Evolutionary conservation across 1,140 invertebrate genomes (phyloP).

Genomic region (Ceratina australensis): DNA sequence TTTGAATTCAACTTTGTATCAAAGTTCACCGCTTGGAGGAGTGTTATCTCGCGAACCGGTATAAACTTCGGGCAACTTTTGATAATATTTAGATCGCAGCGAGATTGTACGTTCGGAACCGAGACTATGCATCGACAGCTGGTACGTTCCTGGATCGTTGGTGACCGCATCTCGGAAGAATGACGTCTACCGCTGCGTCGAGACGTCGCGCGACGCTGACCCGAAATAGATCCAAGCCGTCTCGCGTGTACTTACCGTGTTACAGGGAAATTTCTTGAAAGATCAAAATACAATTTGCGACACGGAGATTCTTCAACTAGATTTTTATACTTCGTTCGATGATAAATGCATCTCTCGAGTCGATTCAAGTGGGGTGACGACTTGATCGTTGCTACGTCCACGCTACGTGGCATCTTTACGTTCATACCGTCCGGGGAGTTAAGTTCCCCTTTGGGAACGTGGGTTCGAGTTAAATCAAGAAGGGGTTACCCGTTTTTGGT

Average conservation of each 20-base stretch:
- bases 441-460: background rate
- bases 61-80: background rate
- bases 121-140: slow-evolving; percentile 37
- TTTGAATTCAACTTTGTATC: no score
- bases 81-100: slow-evolving; percentile 3
- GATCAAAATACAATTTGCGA: no score
- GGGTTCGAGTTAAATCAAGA: background rate
- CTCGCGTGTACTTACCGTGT: slow-evolving; percentile 9
- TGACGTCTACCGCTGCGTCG: slow-evolving; percentile 74
- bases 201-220: slow-evolving; percentile 71
- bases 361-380: no score
- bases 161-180: slow-evolving; percentile 68
- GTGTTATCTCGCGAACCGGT: background rate
- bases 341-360: no score
- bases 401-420: no score
- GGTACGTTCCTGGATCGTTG: slow-evolving; percentile 49
- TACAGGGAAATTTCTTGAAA: slow-evolving; percentile 46
- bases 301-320: no score
- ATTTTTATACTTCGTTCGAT: no score
- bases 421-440: no score
- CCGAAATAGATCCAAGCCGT: slow-evolving; percentile 67
- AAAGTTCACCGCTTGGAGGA: no score
- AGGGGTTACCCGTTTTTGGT: slow-evolving; percentile 37
- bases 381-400: no score
- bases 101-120: background rate